phyloP scores from a whole-genome alignment of 2,888 invertebrate genomes.

The Hirtodrosophila duncani region DNA sequence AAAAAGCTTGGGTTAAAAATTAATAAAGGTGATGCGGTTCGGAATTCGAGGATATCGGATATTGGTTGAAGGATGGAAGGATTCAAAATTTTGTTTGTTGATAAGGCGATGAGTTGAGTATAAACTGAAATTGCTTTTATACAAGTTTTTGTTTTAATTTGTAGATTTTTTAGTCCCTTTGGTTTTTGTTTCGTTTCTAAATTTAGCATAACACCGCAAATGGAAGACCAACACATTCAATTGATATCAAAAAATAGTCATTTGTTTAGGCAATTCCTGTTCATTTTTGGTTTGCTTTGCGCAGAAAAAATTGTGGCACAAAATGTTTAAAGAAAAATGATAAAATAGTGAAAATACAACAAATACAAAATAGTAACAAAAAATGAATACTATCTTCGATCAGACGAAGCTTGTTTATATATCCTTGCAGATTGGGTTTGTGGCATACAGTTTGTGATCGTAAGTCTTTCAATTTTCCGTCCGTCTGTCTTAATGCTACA shows the following conservation, averaged over 20 bases:
- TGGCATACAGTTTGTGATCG: no score
- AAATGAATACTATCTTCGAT: no score
- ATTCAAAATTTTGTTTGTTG: constrained; percentile 4
- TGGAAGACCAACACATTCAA: constrained; percentile 49
- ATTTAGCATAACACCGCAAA: constrained; percentile 52
- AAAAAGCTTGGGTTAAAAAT: constrained; percentile 37
- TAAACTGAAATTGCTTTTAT: constrained; percentile 3
- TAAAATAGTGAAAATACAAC: no score
- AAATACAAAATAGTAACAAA: no score
- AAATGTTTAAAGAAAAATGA: constrained; percentile 6
- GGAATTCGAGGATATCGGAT: constrained; percentile 3
- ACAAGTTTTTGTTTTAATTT: background rate
- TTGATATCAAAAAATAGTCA: constrained; percentile 18
- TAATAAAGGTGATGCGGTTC: constrained; percentile 6
- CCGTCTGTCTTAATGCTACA: no score
- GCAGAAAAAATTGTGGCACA: constrained; percentile 36
- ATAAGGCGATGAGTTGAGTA: background rate
- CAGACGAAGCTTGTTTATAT: no score
- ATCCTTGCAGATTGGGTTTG: no score
- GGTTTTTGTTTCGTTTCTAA: background rate
- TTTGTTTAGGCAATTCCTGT: constrained; percentile 14
- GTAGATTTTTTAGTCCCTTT: background rate
- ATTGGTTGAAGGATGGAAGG: constrained; percentile 10
- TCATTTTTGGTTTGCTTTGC: constrained; percentile 15
- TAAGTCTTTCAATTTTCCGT: no score